Base-by-base conservation (phyloP, 23 tunicate species). In the Clavelina lepadiformis region DNA sequence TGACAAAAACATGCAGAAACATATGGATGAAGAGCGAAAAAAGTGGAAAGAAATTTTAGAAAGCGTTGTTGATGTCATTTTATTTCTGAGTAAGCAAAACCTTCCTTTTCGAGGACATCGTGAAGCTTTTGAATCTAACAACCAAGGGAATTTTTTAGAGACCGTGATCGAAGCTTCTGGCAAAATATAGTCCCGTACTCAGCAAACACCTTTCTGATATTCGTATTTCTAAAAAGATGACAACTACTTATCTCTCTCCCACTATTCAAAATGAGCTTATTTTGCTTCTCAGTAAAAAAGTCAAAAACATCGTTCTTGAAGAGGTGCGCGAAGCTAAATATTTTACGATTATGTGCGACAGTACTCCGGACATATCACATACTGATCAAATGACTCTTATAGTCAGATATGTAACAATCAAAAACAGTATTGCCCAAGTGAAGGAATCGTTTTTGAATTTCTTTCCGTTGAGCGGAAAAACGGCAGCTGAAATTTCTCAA, bases 311-410 rank as follows among this genome's bases (percentile, higher is more conserved):
- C 75, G 20, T 69, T 69, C 75, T 69, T 53, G 58, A 69, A 69
- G 75, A 53, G 46, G 75, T 53, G 75, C 75, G 63, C 75, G 63
- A 69, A 69, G 75, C 75, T 69, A 69, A 69, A 69, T 69, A 69
- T 69, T 69, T 69, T 69, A 46, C 63, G 75, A 69, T 69, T 69
- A 69, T 69, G 75, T 69, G 75, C 75, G 75, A 53, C 75, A 69
- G 75, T 54, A 54, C 63, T 69, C 75, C 63, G 75, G 75, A 69
- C 75, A 69, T 69, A 69, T 54, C 75, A 69, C 75, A 53, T 69
- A 69, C 63, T 69, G 75, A 69, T 69, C 75, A 69, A 52, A 69
- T 69, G 63, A 69, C 63, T 69, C 75, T 69, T 69, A 66, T 69
- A 31, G 75, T 52, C 75, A 13, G 23, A 13, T 54, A 20, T 54